A percentile compares a stretch with the other conserved stretches of the same genome.
Conservation (phyloP, 2,797 vertebrate genomes). For the Lagorchestes hirsutus region DNA sequence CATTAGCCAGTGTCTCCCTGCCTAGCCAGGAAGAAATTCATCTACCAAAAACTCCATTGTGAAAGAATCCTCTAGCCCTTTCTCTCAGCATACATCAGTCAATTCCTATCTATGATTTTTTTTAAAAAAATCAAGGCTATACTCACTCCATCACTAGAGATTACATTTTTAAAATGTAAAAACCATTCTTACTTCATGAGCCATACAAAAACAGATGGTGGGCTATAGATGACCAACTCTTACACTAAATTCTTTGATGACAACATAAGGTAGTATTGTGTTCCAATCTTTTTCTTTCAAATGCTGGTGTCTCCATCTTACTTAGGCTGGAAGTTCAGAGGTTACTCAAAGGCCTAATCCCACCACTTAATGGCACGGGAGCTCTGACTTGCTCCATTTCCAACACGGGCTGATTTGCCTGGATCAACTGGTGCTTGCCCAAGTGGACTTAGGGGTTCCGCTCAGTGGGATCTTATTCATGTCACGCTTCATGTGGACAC, state of each 20-base stretch:
- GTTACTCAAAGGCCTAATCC: background rate
- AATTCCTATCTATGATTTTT: background rate
- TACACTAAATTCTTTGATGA: background rate
- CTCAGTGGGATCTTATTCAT: background rate
- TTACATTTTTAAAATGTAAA: background rate
- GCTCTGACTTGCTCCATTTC: background rate
- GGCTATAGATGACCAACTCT: background rate
- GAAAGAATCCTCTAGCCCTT: background rate
- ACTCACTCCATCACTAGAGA: background rate
- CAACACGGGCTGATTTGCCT: background rate
- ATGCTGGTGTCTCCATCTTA: background rate
- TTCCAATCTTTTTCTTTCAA: background rate
- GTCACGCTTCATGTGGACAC: background rate
- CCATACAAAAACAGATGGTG: background rate
- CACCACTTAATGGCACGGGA: background rate
- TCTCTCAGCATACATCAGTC: background rate
- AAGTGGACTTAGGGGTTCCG: background rate
- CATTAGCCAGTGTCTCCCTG: background rate
- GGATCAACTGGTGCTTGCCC: background rate
- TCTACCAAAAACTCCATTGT: background rate
- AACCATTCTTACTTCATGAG: background rate
- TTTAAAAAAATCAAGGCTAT: background rate
- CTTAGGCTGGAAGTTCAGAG: background rate
- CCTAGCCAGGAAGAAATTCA: background rate
- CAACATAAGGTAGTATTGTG: background rate